These are phyloP conservation scores for Panopea generosa DNA, from an alignment of 2,888 invertebrate genomes.

Conservation along the genomic window DNA sequence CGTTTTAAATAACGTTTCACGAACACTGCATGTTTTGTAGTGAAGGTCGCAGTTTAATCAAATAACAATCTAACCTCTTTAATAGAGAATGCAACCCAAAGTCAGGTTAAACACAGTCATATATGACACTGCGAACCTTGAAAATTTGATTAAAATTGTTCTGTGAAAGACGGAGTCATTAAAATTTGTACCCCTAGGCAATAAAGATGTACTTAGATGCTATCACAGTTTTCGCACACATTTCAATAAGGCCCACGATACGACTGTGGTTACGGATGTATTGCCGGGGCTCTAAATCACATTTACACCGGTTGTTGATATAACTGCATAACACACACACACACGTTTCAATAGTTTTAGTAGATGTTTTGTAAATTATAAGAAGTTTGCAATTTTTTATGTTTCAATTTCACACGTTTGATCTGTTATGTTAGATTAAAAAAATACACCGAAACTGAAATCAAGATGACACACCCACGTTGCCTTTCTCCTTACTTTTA, in stretches of 20 bases:
- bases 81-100: conserved; percentile 34
- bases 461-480: too few relatives aligned
- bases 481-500: too few relatives aligned
- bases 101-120: conserved; percentile 8
- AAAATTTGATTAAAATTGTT: conserved; percentile 49
- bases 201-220: conserved; percentile 38
- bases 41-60: conserved; percentile 30
- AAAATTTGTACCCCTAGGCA: conserved; percentile 32
- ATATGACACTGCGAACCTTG: conserved; percentile 29
- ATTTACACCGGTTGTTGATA: too few relatives aligned
- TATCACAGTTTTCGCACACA: conserved; percentile 41
- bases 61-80: conserved; percentile 36
- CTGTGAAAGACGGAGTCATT: conserved; percentile 43
- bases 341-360: too few relatives aligned
- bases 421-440: too few relatives aligned
- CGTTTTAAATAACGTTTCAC: conserved; percentile 8
- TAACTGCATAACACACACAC: too few relatives aligned
- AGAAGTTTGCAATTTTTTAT: too few relatives aligned
- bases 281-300: too few relatives aligned
- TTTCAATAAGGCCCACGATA: conserved; percentile 14
- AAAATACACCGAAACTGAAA: too few relatives aligned
- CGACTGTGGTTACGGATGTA: neutral
- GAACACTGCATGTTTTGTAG: conserved; percentile 20
- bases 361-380: too few relatives aligned
- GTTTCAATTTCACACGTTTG: too few relatives aligned